Evolutionary conservation across 1,140 invertebrate species (phyloP), one percentile per base, ranked within the genome.

Genomic region (Bombyx mandarina): DNA sequence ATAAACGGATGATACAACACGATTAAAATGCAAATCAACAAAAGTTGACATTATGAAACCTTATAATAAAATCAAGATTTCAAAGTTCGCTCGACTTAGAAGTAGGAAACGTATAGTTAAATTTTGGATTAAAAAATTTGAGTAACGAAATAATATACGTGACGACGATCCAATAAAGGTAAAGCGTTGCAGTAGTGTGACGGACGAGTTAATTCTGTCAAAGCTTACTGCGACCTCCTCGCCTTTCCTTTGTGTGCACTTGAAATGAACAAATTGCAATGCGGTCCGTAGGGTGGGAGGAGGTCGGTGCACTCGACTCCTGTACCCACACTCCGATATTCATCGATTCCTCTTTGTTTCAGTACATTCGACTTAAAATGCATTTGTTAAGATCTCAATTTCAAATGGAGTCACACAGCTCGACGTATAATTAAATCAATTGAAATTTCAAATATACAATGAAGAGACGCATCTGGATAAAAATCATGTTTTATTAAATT

Each of bases 251-350:
- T 86, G 81, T 83, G 76, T 82, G 81, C 77, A 83, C 77, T 86
- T 84, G 83, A 86, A 84, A 86, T 83, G 81, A 82, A 86, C 83
- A 86, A 86, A 85, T 86, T 86, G 80, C 83, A 83, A 73, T 74
- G 77, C 73, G 74, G 67, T 66, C 67, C 65, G 69, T 50, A 45
- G 60, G 56, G 60, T 18, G 67, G 70, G 68, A 71, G 74, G 73
- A 77, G 79, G 79, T 77, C 79, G 77, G 56, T 81, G 79, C 76
- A 80, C 77, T 79, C 71, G 63, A 65, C 69, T 66, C 67, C 71
- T 52, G 54, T 61, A 62, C 73, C 66, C 66, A 66, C 68, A 60
- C 73, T 67, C 73, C 58, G 45, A 71, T 75, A 65, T 73, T 74
- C 79, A 83, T 84, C 79, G 81, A 83, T 84, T 82, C 79, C 75